Conservation (phyloP, 2,113 vertebrate species). For the Pseudorhombus dupliciocellatus region DNA sequence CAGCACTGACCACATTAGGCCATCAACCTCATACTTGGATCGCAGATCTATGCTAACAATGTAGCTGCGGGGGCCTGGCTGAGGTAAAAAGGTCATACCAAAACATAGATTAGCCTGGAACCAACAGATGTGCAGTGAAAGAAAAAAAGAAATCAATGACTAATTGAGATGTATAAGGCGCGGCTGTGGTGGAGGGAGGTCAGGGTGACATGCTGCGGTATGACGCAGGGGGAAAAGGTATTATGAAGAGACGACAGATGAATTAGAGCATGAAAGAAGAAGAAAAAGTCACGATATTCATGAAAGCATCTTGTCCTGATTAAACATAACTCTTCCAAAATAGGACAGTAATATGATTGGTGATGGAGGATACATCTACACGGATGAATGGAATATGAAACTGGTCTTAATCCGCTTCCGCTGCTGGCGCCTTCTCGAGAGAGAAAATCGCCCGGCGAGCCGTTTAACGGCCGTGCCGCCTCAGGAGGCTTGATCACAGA, state of each 20-base stretch:
- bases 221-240: not conserved
- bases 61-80: slow-evolving; percentile 30
- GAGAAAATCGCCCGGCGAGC: slow-evolving; percentile 6
- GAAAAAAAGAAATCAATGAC: slow-evolving; percentile 50
- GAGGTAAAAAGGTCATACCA: slow-evolving; percentile 56
- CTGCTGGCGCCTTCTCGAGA: not conserved
- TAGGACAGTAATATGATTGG: not conserved
- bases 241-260: not conserved
- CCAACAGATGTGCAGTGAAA: slow-evolving; percentile 28
- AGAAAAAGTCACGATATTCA: slow-evolving; percentile 12
- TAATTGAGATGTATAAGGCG: slow-evolving; percentile 34
- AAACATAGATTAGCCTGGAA: slow-evolving; percentile 40
- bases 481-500: not conserved
- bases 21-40: slow-evolving; percentile 36
- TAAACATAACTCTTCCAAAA: not conserved
- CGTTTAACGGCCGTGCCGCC: not conserved
- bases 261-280: not conserved
- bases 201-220: slow-evolving; percentile 11
- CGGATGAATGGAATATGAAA: slow-evolving; percentile 3
- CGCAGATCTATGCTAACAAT: slow-evolving; percentile 62
- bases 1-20: slow-evolving; percentile 28
- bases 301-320: slow-evolving; percentile 1
- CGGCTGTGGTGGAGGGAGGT: slow-evolving; percentile 7
- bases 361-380: not conserved
- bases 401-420: not conserved